A percentile compares a stretch with the other conserved stretches of the same genome.
phyloP scores from a whole-genome alignment of 2,888 invertebrate species.

The Drosophila neonasuta region DNA sequence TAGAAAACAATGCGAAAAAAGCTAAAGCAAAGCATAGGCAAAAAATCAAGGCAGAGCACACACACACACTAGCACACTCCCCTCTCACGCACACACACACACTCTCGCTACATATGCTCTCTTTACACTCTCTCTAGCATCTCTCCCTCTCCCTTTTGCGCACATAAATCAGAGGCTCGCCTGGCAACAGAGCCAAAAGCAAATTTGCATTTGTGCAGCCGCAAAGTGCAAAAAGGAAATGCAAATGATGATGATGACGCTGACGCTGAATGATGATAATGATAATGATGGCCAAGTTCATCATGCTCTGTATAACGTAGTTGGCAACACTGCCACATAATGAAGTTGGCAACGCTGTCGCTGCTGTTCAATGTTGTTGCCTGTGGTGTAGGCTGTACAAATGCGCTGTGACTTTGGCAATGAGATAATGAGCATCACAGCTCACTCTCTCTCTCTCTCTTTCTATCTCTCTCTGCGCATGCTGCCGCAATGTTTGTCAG shows the following conservation, averaged over 20 bases:
- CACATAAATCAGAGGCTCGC: slow-evolving; percentile 32
- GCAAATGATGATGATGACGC: slow-evolving; percentile 32
- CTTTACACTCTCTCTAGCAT: neutral
- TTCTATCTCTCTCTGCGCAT: neutral
- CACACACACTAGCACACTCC: neutral
- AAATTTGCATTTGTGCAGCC: slow-evolving; percentile 58
- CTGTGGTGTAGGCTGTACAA: slow-evolving; percentile 68
- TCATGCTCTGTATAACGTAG: neutral
- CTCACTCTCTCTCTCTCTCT: slow-evolving; percentile 2
- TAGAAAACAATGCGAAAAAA: slow-evolving; percentile 25
- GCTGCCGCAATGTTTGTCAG: slow-evolving; percentile 48
- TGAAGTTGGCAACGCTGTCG: neutral
- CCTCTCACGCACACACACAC: neutral
- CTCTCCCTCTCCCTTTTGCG: neutral
- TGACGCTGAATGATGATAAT: slow-evolving; percentile 7
- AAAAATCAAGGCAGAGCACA: slow-evolving; percentile 6
- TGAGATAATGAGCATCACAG: slow-evolving; percentile 45
- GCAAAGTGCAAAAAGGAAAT: slow-evolving; percentile 55
- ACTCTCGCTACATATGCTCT: slow-evolving; percentile 1
- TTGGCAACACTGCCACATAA: no score
- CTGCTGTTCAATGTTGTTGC: slow-evolving; percentile 3
- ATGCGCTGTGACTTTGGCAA: slow-evolving; percentile 31
- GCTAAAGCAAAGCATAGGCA: slow-evolving; percentile 21
- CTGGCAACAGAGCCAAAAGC: slow-evolving; percentile 64
- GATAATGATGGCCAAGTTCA: neutral